A percentile compares a stretch with the other conserved stretches of the same genome.
Evolutionary conservation across 2,113 vertebrate species (phyloP).

Genomic region (Zootoca vivipara): DNA sequence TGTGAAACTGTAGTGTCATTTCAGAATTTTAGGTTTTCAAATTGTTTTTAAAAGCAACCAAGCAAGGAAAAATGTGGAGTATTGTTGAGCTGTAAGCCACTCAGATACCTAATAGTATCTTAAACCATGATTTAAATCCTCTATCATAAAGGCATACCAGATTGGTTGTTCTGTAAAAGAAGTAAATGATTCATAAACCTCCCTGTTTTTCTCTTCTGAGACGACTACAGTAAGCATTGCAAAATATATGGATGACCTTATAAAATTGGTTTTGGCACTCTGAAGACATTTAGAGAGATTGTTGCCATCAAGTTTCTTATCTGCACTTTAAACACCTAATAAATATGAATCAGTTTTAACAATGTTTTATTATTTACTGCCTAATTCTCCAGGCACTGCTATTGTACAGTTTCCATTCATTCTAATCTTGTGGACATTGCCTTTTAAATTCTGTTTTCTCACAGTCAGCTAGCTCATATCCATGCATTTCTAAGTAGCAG

Average conservation of each 20-base stretch:
- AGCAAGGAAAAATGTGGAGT: neutral
- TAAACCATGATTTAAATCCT: neutral
- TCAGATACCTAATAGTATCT: conserved; percentile 14
- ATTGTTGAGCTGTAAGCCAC: neutral
- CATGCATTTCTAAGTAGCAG: conserved; percentile 14
- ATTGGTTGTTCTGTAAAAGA: neutral
- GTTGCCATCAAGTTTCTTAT: neutral
- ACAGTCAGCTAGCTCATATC: neutral
- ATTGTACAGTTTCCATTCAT: neutral
- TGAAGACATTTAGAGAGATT: rapidly evolving
- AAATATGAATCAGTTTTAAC: conserved; percentile 3
- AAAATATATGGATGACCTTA: neutral
- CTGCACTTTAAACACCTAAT: neutral
- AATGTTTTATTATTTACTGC: neutral
- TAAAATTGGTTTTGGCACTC: conserved; percentile 3
- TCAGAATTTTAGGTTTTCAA: neutral
- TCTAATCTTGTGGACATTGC: neutral
- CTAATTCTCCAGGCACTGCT: neutral
- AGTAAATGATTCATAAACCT: neutral
- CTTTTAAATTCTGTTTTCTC: conserved; percentile 3
- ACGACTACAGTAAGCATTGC: neutral
- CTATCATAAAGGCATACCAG: rapidly evolving
- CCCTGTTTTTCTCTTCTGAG: neutral
- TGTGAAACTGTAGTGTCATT: conserved; percentile 15
- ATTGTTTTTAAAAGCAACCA: neutral